Evolutionary conservation across 2,888 invertebrate genomes (phyloP).

Genomic region (Pyrochroa serraticornis): DNA sequence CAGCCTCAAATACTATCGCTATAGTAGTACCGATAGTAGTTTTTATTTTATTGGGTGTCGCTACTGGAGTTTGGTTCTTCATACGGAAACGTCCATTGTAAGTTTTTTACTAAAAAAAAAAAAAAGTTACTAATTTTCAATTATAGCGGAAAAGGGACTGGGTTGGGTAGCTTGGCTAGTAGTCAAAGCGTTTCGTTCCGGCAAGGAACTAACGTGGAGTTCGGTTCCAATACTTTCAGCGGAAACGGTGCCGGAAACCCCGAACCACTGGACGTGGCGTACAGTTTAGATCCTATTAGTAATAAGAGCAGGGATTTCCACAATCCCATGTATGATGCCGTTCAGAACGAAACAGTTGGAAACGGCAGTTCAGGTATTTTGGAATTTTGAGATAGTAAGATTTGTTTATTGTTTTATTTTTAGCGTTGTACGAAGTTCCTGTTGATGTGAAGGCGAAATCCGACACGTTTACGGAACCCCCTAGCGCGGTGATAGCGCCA

Average conservation of each 20-base stretch:
- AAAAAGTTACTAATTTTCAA: conserved; percentile 5
- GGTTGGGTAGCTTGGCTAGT: conserved; percentile 78
- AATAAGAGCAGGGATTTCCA: conserved; percentile 91
- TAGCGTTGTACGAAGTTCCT: conserved; percentile 82
- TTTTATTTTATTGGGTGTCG: conserved; percentile 73
- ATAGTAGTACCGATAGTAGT: conserved; percentile 84
- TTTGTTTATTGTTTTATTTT: conserved; percentile 6
- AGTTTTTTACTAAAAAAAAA: conserved; percentile 54
- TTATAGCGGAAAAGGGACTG: conserved; percentile 79
- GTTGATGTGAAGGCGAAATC: conserved; percentile 72
- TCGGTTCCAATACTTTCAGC: conserved; percentile 68
- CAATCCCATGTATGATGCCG: conserved; percentile 98
- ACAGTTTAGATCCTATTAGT: conserved; percentile 77
- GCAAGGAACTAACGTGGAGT: conserved; percentile 92
- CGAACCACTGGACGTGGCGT: conserved; percentile 77
- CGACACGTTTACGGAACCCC: conserved; percentile 63
- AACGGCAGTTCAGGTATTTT: conserved; percentile 63
- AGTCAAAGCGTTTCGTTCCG: conserved; percentile 92
- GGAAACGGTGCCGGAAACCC: conserved; percentile 59
- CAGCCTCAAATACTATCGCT: conserved; percentile 69
- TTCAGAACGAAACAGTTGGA: conserved; percentile 68
- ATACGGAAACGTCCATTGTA: conserved; percentile 84
- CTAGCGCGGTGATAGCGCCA: conserved; percentile 80
- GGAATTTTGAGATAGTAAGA: neutral
- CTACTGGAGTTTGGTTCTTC: conserved; percentile 81